Evolutionary conservation across 2,888 invertebrate genomes (phyloP).

Genomic region (Alitta virens): DNA sequence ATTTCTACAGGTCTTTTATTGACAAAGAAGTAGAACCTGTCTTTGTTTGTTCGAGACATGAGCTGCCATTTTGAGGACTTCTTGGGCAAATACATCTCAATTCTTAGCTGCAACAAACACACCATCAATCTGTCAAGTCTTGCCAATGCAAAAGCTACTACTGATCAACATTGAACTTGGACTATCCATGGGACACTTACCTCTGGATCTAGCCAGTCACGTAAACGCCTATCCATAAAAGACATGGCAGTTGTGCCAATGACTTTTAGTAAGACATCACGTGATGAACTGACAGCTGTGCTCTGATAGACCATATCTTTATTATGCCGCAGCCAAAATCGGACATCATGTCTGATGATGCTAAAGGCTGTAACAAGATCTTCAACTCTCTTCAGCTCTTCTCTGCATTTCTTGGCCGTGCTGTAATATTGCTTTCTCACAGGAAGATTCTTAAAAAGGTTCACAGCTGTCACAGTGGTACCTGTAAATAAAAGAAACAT

Average conservation of each 20-base stretch:
- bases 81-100: slow-evolving; percentile 36
- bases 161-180: no score
- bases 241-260: slow-evolving; percentile 32
- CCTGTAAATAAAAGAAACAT: slow-evolving; percentile 53
- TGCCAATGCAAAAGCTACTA: no score
- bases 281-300: slow-evolving; percentile 43
- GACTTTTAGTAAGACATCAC: slow-evolving; percentile 33
- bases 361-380: slow-evolving; percentile 60
- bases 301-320: slow-evolving; percentile 60
- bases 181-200: slow-evolving; percentile 18
- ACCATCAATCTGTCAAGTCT: no score
- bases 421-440: slow-evolving; percentile 63
- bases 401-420: slow-evolving; percentile 57
- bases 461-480: slow-evolving; percentile 60
- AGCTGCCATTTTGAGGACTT: slow-evolving; percentile 30
- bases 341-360: slow-evolving; percentile 60
- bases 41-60: slow-evolving; percentile 39
- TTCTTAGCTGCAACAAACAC: background rate
- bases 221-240: background rate
- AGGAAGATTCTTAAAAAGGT: slow-evolving; percentile 63
- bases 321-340: slow-evolving; percentile 61
- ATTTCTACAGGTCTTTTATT: slow-evolving; percentile 62
- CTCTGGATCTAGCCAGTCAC: slow-evolving; percentile 25
- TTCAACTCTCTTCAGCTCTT: slow-evolving; percentile 62
- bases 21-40: slow-evolving; percentile 59